These are phyloP conservation scores for Epistrophe grossulariae DNA, from an alignment of 2,888 invertebrate genomes.

Conservation along the genomic window DNA sequence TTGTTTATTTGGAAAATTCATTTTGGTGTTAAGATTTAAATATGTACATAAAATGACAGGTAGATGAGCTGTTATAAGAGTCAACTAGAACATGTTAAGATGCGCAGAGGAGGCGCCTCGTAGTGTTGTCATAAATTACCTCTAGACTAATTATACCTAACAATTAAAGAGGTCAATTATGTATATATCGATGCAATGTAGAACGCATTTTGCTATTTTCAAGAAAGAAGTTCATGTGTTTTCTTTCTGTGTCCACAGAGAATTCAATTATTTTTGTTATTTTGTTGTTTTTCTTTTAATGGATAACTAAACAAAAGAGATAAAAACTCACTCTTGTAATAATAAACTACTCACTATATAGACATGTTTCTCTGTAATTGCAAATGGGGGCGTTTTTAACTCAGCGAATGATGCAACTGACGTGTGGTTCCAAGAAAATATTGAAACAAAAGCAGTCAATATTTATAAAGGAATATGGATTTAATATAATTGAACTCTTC, in stretches of 20 bases:
- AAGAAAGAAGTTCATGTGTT: conserved; percentile 17
- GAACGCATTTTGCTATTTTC: neutral
- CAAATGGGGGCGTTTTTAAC: neutral
- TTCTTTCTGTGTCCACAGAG: neutral
- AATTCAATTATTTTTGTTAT: neutral
- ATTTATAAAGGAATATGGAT: neutral
- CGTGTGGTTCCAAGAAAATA: neutral
- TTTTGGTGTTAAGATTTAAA: conserved; percentile 7
- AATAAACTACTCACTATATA: neutral
- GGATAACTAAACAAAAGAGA: neutral
- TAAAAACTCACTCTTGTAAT: neutral
- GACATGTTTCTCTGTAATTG: neutral
- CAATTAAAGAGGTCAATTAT: conserved; percentile 23
- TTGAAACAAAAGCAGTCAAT: neutral
- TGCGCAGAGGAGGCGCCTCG: conserved; percentile 8
- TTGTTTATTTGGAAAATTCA: conserved; percentile 20
- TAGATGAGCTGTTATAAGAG: conserved; percentile 12
- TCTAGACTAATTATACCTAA: neutral
- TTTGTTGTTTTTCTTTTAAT: neutral
- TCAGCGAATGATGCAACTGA: neutral
- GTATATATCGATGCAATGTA: neutral
- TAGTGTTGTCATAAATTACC: conserved; percentile 8
- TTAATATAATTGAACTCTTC: neutral
- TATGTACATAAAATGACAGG: conserved; percentile 1
- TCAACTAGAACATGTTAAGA: conserved; percentile 4